These are phyloP conservation scores for Oryzias celebensis DNA, from an alignment of 2,113 vertebrate species.

Conservation along the genomic window DNA sequence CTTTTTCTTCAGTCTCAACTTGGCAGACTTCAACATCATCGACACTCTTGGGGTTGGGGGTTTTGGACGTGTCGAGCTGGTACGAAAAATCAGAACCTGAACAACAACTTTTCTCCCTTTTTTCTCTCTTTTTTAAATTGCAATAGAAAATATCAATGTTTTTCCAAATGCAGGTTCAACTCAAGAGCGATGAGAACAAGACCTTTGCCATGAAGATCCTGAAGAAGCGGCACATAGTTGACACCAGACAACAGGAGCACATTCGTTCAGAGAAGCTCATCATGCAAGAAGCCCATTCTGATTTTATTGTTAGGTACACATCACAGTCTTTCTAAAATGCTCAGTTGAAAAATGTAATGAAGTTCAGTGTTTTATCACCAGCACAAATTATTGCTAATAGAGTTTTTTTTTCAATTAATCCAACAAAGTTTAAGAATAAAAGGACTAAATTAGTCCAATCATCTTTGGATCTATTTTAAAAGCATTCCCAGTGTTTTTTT, in stretches of 20 bases:
- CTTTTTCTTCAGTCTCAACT: conserved; percentile 80
- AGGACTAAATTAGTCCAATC: too few relatives aligned
- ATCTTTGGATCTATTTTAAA: too few relatives aligned
- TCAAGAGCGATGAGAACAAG: conserved; percentile 95
- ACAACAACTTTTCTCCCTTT: too few relatives aligned
- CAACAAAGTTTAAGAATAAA: neutral
- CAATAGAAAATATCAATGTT: neutral
- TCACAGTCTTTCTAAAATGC: neutral
- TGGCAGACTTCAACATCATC: conserved; percentile 82
- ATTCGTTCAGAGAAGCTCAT: conserved; percentile 99
- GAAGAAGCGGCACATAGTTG: conserved; percentile 97
- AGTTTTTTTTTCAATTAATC: neutral
- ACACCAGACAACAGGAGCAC: conserved; percentile 96
- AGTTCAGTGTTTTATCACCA: conserved; percentile 3
- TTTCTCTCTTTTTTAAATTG: too few relatives aligned
- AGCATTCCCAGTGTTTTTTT: too few relatives aligned
- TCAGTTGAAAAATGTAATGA: neutral
- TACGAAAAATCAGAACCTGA: conserved; percentile 34
- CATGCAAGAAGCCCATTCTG: conserved; percentile 97
- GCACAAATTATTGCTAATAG: neutral
- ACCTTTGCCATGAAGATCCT: conserved; percentile 99
- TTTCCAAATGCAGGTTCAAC: conserved; percentile 83
- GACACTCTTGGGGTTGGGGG: conserved; percentile 95
- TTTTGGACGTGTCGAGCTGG: conserved; percentile 82
- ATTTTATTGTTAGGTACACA: conserved; percentile 95